Conservation (phyloP, 2,888 invertebrate species). For the Ditula angustiorana region DNA sequence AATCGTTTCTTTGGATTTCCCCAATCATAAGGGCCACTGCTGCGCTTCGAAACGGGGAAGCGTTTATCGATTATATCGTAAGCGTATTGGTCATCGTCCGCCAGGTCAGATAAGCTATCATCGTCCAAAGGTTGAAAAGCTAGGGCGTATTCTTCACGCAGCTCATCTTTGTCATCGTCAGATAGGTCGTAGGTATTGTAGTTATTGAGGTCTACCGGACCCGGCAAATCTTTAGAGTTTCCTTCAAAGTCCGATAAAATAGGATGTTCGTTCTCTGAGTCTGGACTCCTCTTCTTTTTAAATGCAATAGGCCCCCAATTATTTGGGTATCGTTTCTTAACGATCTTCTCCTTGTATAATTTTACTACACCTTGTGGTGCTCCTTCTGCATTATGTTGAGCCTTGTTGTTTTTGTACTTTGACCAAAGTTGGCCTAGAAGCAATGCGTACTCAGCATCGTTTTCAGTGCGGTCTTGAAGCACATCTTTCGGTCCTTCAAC, state of each 20-base stretch:
- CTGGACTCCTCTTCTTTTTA: constrained; percentile 79
- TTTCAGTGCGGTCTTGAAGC: constrained; percentile 63
- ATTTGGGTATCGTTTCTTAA: constrained; percentile 76
- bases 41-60: constrained; percentile 89
- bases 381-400: constrained; percentile 65
- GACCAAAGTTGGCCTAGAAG: constrained; percentile 85
- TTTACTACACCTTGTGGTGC: constrained; percentile 77
- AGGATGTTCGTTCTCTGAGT: constrained; percentile 56
- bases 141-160: constrained; percentile 77
- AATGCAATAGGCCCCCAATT: constrained; percentile 83
- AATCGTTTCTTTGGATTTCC: constrained; percentile 67
- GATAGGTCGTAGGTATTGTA: constrained; percentile 69
- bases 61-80: constrained; percentile 83
- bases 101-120: constrained; percentile 67
- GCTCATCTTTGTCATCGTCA: constrained; percentile 75
- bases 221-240: constrained; percentile 56
- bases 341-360: constrained; percentile 76
- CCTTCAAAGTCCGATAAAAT: constrained; percentile 63
- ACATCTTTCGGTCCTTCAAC: constrained; percentile 62
- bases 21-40: constrained; percentile 74
- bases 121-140: constrained; percentile 81
- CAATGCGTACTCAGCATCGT: constrained; percentile 82
- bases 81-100: constrained; percentile 73
- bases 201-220: constrained; percentile 56
- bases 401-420: constrained; percentile 81